A percentile compares a stretch with the other conserved stretches of the same genome.
Conservation (phyloP, 2,888 invertebrate genomes). For the Apodemia duryi region DNA sequence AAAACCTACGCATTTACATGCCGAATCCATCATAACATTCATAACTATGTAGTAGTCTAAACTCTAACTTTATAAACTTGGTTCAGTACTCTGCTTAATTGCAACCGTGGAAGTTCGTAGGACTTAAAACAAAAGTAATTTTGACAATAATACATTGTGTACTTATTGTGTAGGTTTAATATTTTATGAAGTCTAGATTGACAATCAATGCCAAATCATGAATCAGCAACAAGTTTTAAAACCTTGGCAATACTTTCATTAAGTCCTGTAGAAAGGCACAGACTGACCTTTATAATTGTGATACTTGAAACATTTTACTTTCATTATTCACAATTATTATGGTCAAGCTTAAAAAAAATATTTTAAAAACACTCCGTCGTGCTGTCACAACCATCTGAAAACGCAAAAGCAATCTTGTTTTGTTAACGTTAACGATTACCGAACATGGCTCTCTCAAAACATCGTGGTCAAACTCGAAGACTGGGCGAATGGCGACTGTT, state of each 20-base stretch:
- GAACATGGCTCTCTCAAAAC: constrained; percentile 76
- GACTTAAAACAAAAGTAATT: neutral
- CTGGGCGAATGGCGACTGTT: constrained; percentile 61
- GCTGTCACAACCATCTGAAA: constrained; percentile 41
- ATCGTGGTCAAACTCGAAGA: constrained; percentile 52
- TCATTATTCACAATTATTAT: constrained; percentile 28
- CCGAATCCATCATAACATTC: too few relatives aligned
- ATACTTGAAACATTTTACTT: constrained; percentile 28
- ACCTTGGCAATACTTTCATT: constrained; percentile 7
- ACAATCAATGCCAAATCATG: constrained; percentile 6
- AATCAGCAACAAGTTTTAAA: constrained; percentile 6
- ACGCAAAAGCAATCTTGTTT: constrained; percentile 63
- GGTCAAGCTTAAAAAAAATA: constrained; percentile 24
- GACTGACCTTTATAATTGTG: constrained; percentile 21
- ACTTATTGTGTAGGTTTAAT: too few relatives aligned
- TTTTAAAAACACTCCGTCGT: constrained; percentile 44
- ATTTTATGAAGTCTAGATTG: too few relatives aligned
- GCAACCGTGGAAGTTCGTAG: too few relatives aligned
- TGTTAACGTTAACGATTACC: constrained; percentile 64
- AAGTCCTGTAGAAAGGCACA: constrained; percentile 14
- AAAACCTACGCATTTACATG: neutral
- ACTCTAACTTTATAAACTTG: too few relatives aligned
- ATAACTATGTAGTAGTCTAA: too few relatives aligned
- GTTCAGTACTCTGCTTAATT: too few relatives aligned
- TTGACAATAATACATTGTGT: too few relatives aligned